Evolutionary conservation across 2,797 vertebrate species (phyloP), one percentile per base, ranked within the genome.

Genomic region (Esox masquinongy): DNA sequence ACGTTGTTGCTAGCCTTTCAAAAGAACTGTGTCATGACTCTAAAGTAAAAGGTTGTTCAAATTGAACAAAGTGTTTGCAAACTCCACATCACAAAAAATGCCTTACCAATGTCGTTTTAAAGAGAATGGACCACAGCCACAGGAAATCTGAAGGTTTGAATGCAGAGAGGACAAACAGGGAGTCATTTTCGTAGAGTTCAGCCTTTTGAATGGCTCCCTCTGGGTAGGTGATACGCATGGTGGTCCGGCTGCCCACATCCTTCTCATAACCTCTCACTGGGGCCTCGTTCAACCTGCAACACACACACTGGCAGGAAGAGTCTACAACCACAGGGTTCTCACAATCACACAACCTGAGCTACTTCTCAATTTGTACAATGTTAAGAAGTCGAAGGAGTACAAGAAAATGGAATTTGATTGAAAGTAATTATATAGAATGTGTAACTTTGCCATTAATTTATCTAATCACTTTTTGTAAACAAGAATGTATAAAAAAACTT

Each of bases 71-170:
- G 43, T 43, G 43, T 11, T 43, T 11, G 6, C 43, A 43, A 47
- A 11, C 43, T 47, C 0, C 2, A 47, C 43, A 47, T 47, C 1
- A 47, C 9, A 47, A 14, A 47, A 31, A 11, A 47, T 47, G 43
- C 43, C 94, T 94, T 92, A 97, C 97, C 95, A 95, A 92, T 91
- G 89, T 95, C 84, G 96, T 95, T 80, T 95, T 96, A 90, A 93
- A 96, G 90, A 98, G 92, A 87, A 98, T 96, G 86, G 96, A 93
- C 85, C 93, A 94, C 69, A 98, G 90, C 97, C 97, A 98, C 85
- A 93, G 96, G 91, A 97, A 94, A 92, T 98, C 97, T 72, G 94
- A 93, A 87, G 95, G 93, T 89, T 98, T 98, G 87, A 98, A 98
- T 85, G 96, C 96, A 0, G 96, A 96, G 43, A 98, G 93, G 76